Conservation (phyloP, 2,113 vertebrate genomes). For the Cyanoliseus patagonus region DNA sequence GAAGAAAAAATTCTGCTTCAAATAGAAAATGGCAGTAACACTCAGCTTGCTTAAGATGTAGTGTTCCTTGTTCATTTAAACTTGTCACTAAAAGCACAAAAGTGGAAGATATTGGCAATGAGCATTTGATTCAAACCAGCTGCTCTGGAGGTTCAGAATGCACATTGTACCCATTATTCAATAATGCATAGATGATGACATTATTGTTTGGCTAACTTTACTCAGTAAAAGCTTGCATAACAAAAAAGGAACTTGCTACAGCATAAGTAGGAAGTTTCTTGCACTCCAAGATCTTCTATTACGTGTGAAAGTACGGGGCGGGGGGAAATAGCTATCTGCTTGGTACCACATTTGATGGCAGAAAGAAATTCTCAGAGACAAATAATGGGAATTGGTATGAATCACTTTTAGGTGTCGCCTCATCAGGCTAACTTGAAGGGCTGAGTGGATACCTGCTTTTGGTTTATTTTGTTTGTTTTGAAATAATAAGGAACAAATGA, state of each 20-base stretch:
- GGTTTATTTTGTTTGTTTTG: background rate
- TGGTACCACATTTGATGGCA: background rate
- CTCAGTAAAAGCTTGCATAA: background rate
- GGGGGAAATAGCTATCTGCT: background rate
- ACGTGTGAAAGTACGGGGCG: background rate
- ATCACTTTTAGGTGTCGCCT: background rate
- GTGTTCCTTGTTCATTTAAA: background rate
- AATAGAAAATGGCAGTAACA: background rate
- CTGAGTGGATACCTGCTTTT: background rate
- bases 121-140: background rate
- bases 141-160: background rate
- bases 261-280: background rate
- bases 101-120: background rate
- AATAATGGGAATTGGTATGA: background rate
- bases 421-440: background rate
- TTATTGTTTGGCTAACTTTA: background rate
- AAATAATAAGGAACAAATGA: background rate
- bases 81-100: background rate
- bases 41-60: background rate
- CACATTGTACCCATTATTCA: background rate
- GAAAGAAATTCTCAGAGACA: background rate
- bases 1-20: background rate
- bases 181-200: background rate
- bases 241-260: background rate
- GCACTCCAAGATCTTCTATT: background rate